Conservation (phyloP, 2,113 vertebrate species). For the Silurus asotus region DNA sequence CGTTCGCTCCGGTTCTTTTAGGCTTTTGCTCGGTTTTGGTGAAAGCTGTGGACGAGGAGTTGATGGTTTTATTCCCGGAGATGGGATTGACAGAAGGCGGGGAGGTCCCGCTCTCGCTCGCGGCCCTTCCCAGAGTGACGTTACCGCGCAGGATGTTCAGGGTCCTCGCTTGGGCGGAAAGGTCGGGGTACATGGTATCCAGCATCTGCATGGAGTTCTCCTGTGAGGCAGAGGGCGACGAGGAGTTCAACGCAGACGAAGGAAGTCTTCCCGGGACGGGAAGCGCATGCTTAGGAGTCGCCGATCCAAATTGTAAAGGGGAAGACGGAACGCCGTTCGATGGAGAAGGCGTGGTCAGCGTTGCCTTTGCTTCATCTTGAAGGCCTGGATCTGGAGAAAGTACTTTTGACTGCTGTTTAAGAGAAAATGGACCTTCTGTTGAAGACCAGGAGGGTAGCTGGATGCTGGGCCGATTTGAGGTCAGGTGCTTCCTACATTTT, state of each 20-base stretch:
- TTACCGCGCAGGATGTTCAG: slow-evolving; percentile 89
- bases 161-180: slow-evolving; percentile 89
- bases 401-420: slow-evolving; percentile 58
- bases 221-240: slow-evolving; percentile 68
- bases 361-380: slow-evolving; percentile 57
- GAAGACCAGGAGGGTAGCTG: slow-evolving; percentile 75
- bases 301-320: slow-evolving; percentile 90
- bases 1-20: slow-evolving; percentile 62
- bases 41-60: slow-evolving; percentile 85
- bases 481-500: slow-evolving; percentile 61
- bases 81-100: slow-evolving; percentile 67
- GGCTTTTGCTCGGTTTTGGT: slow-evolving; percentile 78
- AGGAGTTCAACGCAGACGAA: slow-evolving; percentile 61
- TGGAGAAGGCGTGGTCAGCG: slow-evolving; percentile 73
- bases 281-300: slow-evolving; percentile 93
- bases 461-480: slow-evolving; percentile 66
- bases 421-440: slow-evolving; percentile 66
- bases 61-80: slow-evolving; percentile 81
- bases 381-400: slow-evolving; percentile 65
- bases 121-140: slow-evolving; percentile 73
- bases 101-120: slow-evolving; percentile 60
- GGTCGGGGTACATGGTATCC: slow-evolving; percentile 92
- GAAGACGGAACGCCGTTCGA: slow-evolving; percentile 78
- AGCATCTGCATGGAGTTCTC: slow-evolving; percentile 92
- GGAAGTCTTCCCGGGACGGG: slow-evolving; percentile 91